These are phyloP conservation scores for Chrysaora quinquecirrha DNA, from an alignment of 30 jellyfish, hydroid and myxozoan genomes.

Conservation along the genomic window DNA sequence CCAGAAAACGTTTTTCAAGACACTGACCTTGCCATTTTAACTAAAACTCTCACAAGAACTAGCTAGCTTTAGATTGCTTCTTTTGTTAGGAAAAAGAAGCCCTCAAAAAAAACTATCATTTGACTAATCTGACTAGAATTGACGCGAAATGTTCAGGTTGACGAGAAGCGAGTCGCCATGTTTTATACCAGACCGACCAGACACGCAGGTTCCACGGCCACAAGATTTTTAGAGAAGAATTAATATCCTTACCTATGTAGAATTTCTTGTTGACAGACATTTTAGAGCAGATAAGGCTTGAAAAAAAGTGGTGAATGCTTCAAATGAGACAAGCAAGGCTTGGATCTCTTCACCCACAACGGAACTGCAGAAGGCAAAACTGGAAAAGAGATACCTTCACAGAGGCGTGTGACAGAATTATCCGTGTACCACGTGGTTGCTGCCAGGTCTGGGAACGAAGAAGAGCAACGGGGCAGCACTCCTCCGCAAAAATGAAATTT, in stretches of 20 bases:
- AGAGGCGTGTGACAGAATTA: conserved; percentile 45
- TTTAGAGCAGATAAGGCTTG: conserved; percentile 7
- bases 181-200: too few relatives aligned
- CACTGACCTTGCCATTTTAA: too few relatives aligned
- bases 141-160: too few relatives aligned
- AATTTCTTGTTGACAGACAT: conserved; percentile 76
- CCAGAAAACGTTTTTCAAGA: too few relatives aligned
- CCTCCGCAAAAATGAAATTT: neutral
- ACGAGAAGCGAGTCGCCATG: too few relatives aligned
- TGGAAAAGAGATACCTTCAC: conserved; percentile 51
- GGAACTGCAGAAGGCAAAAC: conserved; percentile 77
- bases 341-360: conserved; percentile 36
- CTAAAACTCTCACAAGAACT: too few relatives aligned
- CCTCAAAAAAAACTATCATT: too few relatives aligned
- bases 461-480: conserved; percentile 23
- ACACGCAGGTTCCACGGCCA: too few relatives aligned
- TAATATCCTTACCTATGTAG: conserved; percentile 53
- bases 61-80: too few relatives aligned
- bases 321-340: conserved; percentile 39
- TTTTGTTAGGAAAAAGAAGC: too few relatives aligned
- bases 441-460: conserved; percentile 57
- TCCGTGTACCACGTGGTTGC: conserved; percentile 69
- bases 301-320: conserved; percentile 38
- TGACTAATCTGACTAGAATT: too few relatives aligned
- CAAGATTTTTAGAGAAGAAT: too few relatives aligned